Base-by-base conservation (phyloP, 2,888 invertebrate genomes). In the Magallana nippona region DNA sequence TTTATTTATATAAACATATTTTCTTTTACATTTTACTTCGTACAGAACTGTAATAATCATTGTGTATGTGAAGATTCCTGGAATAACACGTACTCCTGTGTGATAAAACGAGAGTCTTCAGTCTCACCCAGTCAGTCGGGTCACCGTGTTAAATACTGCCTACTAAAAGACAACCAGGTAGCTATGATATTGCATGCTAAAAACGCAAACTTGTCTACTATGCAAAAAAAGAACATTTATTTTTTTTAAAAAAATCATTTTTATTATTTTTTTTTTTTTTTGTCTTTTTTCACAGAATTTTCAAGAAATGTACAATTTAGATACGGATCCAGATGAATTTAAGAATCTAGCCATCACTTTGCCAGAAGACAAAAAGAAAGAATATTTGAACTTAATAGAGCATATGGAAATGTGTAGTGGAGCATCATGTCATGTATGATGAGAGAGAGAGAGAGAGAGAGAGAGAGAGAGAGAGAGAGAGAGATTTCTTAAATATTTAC, bases 51-150 rank as follows among this genome's bases (percentile, higher is more conserved):
- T 86, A 78, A 89, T 82, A 82, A 81, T 5, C 88, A 93, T 84
- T 98, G 98, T 94, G 97, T 98, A 90, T 98, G 98, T 92, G 96
- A 98, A 92, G 98, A 98, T 94, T 95, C 96, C 0, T 95, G 94
- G 90, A 98, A 98, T 93, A 98, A 98, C 93, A 97, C 98, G 0
- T 98, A 96, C 91, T 95, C 95, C 0, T 98, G 98, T 91, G 92
- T 97, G n/a, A 94, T 97, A 32, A 71, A 15, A 32, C 71, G 15
- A 27, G 71, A 71, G 15, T 32, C 71, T 5, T 13, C 71, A 27
- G 11, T 27, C 11, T 71, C 71, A 2, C 71, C 71, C 15, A 71
- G 71, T 71, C 71, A 71, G 22, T 32, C 71, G 22, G 71, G 71
- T 15, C 32, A 32, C 32, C 71, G 71, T 71, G 71, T 71, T 10